Evolutionary conservation across 2,888 invertebrate species (phyloP).

Genomic region (Folsomia candida): DNA sequence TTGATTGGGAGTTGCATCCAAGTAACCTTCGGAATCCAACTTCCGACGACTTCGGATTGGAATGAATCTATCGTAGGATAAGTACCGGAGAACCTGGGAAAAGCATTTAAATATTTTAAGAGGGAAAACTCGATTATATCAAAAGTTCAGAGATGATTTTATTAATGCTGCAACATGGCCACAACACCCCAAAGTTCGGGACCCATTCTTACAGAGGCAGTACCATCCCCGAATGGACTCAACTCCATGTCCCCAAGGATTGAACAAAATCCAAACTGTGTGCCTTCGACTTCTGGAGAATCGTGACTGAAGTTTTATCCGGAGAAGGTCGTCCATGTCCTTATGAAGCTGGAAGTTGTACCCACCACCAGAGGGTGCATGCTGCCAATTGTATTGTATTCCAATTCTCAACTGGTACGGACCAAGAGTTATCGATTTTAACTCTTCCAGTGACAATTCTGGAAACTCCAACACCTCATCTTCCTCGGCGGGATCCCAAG

Average conservation of each 20-base stretch:
- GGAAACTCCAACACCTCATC: not conserved
- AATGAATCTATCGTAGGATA: too few relatives aligned
- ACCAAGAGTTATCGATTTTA: not conserved
- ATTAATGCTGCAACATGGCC: not conserved
- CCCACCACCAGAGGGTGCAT: not conserved
- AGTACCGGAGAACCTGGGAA: too few relatives aligned
- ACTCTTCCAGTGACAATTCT: not conserved
- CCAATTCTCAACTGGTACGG: not conserved
- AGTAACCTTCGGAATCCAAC: too few relatives aligned
- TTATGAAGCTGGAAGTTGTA: not conserved
- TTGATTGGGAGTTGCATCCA: too few relatives aligned
- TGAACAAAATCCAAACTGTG: not conserved
- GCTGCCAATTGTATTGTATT: not conserved
- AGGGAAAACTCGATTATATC: too few relatives aligned
- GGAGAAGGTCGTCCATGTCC: not conserved
- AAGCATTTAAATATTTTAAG: too few relatives aligned
- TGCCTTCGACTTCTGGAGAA: not conserved
- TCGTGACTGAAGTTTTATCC: not conserved
- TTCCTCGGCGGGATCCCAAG: not conserved
- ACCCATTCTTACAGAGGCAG: not conserved
- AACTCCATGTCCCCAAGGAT: not conserved
- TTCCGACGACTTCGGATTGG: too few relatives aligned
- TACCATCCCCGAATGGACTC: not conserved
- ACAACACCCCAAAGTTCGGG: not conserved
- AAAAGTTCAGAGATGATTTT: too few relatives aligned